Percentiles rank a stretch among this genome's conserved stretches.
phyloP scores from a whole-genome alignment of 2,888 invertebrate species.

The Drosophila atripex region DNA sequence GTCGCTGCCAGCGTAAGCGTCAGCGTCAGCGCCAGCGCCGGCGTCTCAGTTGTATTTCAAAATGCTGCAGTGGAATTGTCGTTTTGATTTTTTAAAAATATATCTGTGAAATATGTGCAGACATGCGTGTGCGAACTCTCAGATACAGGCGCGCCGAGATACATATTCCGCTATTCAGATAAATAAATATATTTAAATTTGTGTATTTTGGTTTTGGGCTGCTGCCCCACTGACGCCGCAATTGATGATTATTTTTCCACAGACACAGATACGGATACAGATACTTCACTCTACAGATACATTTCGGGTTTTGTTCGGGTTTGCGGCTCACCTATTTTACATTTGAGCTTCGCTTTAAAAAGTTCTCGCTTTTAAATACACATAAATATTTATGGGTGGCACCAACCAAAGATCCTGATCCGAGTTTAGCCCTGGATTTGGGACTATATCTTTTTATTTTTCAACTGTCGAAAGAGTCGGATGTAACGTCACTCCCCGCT shows the following conservation, averaged over 20 bases:
- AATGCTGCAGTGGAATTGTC: conserved; percentile 67
- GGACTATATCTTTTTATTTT: conserved; percentile 46
- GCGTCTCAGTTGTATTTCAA: conserved; percentile 70
- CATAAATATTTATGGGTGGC: conserved; percentile 38
- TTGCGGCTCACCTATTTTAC: conserved; percentile 12
- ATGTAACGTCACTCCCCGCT: conserved; percentile 39
- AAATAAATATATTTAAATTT: conserved; percentile 46
- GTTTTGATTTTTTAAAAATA: conserved; percentile 77
- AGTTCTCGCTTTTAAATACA: conserved; percentile 27
- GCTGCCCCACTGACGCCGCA: conserved; percentile 42
- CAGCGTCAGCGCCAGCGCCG: conserved; percentile 22
- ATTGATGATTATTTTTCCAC: conserved; percentile 47
- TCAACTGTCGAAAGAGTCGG: conserved; percentile 13
- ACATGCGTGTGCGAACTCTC: conserved; percentile 13
- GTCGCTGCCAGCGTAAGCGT: conserved; percentile 8
- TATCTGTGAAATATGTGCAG: conserved; percentile 55
- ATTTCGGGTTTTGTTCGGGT: conserved; percentile 17
- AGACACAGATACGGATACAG: not conserved
- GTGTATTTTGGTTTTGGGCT: conserved; percentile 37
- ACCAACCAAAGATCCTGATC: conserved; percentile 9
- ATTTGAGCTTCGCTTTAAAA: conserved; percentile 66
- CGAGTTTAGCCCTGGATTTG: not conserved
- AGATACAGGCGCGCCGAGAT: conserved; percentile 11
- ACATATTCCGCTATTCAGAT: conserved; percentile 33
- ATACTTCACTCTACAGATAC: conserved; percentile 19